Conservation (phyloP, 2,888 invertebrate species). For the Mythimna vitellina region DNA sequence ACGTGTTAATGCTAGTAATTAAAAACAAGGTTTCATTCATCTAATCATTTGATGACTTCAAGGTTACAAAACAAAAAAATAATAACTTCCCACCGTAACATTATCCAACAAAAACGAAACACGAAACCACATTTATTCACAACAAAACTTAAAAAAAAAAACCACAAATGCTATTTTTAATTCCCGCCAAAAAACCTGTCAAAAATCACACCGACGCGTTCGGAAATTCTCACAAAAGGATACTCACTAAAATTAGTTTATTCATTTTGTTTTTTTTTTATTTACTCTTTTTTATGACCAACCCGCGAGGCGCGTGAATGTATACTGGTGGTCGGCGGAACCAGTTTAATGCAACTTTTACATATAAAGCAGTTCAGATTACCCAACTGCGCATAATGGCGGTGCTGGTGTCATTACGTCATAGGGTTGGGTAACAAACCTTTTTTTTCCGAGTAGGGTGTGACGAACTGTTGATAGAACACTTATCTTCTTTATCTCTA, state of each 20-base stretch:
- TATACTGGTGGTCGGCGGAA: slow-evolving; percentile 71
- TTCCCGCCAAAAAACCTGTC: slow-evolving; percentile 55
- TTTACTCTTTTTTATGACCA: slow-evolving; percentile 68
- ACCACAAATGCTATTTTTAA: neutral
- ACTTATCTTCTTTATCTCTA: neutral
- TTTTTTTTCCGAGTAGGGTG: slow-evolving; percentile 46
- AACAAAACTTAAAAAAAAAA: slow-evolving; percentile 19
- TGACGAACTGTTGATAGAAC: slow-evolving; percentile 3
- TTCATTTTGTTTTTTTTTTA: slow-evolving; percentile 52
- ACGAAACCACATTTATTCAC: slow-evolving; percentile 25
- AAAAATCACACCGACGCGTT: slow-evolving; percentile 25
- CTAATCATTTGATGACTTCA: neutral
- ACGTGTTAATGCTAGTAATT: neutral
- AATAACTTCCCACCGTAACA: neutral
- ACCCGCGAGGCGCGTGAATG: slow-evolving; percentile 58
- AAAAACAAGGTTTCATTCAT: neutral
- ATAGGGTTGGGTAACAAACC: slow-evolving; percentile 58
- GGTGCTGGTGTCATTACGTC: slow-evolving; percentile 64
- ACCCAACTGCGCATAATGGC: slow-evolving; percentile 48
- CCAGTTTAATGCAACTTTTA: slow-evolving; percentile 82
- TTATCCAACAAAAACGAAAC: neutral
- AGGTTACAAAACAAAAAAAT: slow-evolving; percentile 24
- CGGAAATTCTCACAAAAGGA: slow-evolving; percentile 43
- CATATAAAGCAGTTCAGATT: slow-evolving; percentile 83
- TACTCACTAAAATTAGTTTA: slow-evolving; percentile 74